These are phyloP conservation scores for Drosophila arawakana DNA, from an alignment of 1,140 invertebrate genomes.

Conservation along the genomic window DNA sequence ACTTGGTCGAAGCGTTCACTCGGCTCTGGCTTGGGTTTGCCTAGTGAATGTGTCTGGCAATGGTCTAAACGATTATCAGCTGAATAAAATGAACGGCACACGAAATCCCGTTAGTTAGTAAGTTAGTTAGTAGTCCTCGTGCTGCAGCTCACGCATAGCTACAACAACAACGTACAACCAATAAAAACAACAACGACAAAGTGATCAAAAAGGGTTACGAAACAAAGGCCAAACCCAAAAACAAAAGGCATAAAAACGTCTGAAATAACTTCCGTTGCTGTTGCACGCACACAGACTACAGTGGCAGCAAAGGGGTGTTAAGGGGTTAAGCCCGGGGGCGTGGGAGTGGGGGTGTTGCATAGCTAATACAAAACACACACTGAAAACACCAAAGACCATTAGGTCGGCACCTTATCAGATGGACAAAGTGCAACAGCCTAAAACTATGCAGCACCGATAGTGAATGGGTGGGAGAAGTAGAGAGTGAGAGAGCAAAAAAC, in stretches of 20 bases:
- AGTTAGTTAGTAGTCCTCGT: conserved; percentile 1
- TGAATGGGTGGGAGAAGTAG: background rate
- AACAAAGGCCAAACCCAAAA: conserved; percentile 47
- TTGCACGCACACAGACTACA: conserved; percentile 48
- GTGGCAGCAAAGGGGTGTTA: background rate
- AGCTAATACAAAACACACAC: conserved; percentile 46
- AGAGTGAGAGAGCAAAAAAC: background rate
- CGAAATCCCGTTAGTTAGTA: conserved; percentile 55
- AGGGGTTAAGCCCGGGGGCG: background rate
- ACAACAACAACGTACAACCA: conserved; percentile 19
- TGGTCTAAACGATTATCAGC: conserved; percentile 67
- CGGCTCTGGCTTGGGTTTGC: conserved; percentile 13
- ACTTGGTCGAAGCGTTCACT: background rate
- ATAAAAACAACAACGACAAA: conserved; percentile 20
- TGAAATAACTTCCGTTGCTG: conserved; percentile 65
- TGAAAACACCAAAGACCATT: conserved; percentile 55
- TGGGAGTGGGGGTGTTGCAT: conserved; percentile 17
- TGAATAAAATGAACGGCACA: conserved; percentile 66
- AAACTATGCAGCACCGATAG: conserved; percentile 55
- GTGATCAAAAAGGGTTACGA: conserved; percentile 56
- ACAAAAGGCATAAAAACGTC: conserved; percentile 70
- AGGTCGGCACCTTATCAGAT: conserved; percentile 60
- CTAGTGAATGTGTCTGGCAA: conserved; percentile 55
- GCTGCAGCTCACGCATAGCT: conserved; percentile 31
- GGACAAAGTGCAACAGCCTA: conserved; percentile 67